Percentiles rank a stretch among this genome's conserved stretches.
These are phyloP conservation scores for Tarsius wallacei DNA, from an alignment of 2,797 vertebrate genomes.

Conservation along the genomic window DNA sequence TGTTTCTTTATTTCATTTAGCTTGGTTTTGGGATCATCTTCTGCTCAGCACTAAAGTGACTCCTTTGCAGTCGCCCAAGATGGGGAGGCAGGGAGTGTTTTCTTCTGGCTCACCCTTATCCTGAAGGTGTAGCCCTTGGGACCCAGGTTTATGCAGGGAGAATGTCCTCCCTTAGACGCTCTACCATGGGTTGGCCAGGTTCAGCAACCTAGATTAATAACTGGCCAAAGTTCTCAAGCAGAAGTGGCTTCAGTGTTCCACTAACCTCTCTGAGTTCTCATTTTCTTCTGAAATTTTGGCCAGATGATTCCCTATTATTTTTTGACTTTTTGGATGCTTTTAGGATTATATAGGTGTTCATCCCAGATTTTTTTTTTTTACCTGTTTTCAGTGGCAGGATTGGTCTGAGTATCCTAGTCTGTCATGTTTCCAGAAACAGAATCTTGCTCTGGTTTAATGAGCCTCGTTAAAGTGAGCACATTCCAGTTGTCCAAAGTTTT, in stretches of 20 bases:
- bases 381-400: neutral
- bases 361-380: neutral
- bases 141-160: neutral
- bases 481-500: neutral
- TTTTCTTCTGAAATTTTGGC: neutral
- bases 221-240: neutral
- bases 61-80: neutral
- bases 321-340: neutral
- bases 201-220: neutral
- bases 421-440: conserved; percentile 19
- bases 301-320: neutral
- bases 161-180: neutral
- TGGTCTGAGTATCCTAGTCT: neutral
- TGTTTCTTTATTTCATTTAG: neutral
- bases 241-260: neutral
- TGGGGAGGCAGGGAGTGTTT: rapidly evolving
- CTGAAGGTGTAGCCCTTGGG: neutral
- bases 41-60: neutral
- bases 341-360: neutral
- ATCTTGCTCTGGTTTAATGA: neutral
- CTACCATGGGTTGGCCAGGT: neutral
- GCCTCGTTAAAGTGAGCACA: neutral
- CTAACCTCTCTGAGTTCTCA: neutral
- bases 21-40: neutral
- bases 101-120: neutral